Evolutionary conservation across 2,113 vertebrate genomes (phyloP).

Genomic region (Pitta sordida): DNA sequence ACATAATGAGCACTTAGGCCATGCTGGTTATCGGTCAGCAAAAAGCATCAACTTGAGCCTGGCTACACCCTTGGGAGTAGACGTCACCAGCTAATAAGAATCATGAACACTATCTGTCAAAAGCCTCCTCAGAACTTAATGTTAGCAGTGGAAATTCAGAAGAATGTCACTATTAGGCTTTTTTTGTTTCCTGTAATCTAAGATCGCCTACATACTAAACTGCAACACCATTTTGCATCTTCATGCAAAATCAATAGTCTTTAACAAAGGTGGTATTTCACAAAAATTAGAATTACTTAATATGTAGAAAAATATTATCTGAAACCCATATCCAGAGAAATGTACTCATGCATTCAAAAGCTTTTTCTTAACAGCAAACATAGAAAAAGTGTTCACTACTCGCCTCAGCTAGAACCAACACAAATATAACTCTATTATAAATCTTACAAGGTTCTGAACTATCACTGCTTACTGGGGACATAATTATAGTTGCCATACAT

Average conservation of each 20-base stretch:
- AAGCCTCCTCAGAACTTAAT: slow-evolving; percentile 74
- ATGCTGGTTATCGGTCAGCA: slow-evolving; percentile 82
- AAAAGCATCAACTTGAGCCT: slow-evolving; percentile 83
- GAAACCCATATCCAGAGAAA: background rate
- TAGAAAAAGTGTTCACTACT: background rate
- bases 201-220: slow-evolving; percentile 53
- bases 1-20: slow-evolving; percentile 87
- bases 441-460: background rate
- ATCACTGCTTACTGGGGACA: background rate
- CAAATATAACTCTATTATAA: background rate
- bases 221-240: background rate
- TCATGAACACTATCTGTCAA: slow-evolving; percentile 83
- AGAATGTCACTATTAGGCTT: background rate
- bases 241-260: background rate
- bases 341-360: background rate
- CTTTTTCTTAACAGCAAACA: background rate
- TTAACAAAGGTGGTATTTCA: background rate
- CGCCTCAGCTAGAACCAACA: background rate
- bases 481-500: background rate
- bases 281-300: background rate
- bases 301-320: background rate
- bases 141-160: slow-evolving; percentile 66
- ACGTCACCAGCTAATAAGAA: slow-evolving; percentile 85
- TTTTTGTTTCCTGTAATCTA: slow-evolving; percentile 47
- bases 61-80: slow-evolving; percentile 78